Evolutionary conservation across 2,113 vertebrate species (phyloP), one percentile per base, ranked within the genome.

Genomic region (Gasterosteus nipponicus): DNA sequence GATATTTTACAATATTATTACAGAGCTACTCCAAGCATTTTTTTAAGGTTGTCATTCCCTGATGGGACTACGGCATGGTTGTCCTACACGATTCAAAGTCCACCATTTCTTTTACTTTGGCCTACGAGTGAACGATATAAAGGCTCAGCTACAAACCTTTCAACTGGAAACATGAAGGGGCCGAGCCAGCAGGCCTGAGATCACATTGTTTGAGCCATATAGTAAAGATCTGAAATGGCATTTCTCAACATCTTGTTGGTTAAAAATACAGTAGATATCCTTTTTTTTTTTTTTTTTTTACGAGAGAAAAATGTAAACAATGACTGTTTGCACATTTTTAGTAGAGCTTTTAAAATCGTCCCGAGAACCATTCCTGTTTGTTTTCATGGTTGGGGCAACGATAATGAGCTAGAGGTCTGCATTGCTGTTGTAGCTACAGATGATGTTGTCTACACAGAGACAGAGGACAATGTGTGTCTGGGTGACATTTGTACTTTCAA

Each of bases 1-100:
- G 10, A 9, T 82, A 38, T 11, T 39, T 41, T 58, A 42, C 14
- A 62, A 64, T 82, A 57, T 69, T 79, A 42, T 81, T 88, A 79
- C 22, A 81, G 44, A 73, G 44, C 22, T 69, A 29, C 22, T 66
- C 15, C 14, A 46, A 42, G 8, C 35, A 60, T 15, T 29, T 38
- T 26, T 0, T 39, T 49, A 58, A 60, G 10, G 16, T 29, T 63
- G 12, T 49, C 35, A 64, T 84, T 74, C 68, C 16, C 56, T 53
- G 46, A 42, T 72, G 39, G 4, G 38, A 33, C 35, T 46, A 11
- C 11, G 3, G 39, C 46, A 2, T 33, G 51, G 53, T 60, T 59
- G 41, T 47, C 8, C 72, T 58, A 11, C 2, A 65, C 5, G 31
- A 22, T 81, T 42, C 22, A 58, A 10, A 51, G 73, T 58, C 14